A percentile compares a stretch with the other conserved stretches of the same genome.
phyloP scores from a whole-genome alignment of 2,888 invertebrate genomes.

The Alitta virens region DNA sequence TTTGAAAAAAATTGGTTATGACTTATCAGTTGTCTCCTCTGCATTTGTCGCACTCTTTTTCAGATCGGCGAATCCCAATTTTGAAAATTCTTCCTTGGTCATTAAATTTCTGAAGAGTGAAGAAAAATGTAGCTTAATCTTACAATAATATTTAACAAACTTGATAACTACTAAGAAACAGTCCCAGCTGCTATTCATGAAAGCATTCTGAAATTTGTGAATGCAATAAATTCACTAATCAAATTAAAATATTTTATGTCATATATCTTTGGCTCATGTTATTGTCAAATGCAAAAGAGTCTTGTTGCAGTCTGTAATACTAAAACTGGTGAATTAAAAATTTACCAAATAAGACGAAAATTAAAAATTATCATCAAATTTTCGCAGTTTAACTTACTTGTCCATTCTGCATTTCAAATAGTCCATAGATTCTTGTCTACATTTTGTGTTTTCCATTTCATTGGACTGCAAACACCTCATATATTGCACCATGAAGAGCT shows the following conservation, averaged over 20 bases:
- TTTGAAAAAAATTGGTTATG: too few species aligned
- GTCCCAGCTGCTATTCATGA: too few species aligned
- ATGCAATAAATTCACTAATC: too few species aligned
- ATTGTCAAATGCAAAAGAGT: too few species aligned
- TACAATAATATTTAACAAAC: too few species aligned
- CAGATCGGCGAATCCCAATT: not conserved
- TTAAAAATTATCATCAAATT: not conserved
- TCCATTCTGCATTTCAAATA: constrained; percentile 95
- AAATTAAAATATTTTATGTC: too few species aligned
- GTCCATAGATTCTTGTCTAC: constrained; percentile 76
- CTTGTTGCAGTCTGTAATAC: too few species aligned
- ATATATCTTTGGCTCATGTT: too few species aligned
- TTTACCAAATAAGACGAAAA: not conserved
- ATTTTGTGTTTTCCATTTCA: constrained; percentile 74
- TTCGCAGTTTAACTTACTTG: constrained; percentile 63
- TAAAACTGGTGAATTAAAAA: too few species aligned
- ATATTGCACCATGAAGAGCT: constrained; percentile 81
- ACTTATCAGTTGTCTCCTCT: too few species aligned
- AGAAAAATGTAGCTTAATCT: constrained; percentile 8
- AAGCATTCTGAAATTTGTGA: too few species aligned
- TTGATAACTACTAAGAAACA: too few species aligned
- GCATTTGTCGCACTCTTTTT: not conserved
- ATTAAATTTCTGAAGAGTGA: constrained; percentile 68
- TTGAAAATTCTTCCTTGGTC: constrained; percentile 87
- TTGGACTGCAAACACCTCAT: constrained; percentile 82